Evolutionary conservation across 2,888 invertebrate genomes (phyloP), one percentile per base, ranked within the genome.

Genomic region (Mechanitis messenoides): DNA sequence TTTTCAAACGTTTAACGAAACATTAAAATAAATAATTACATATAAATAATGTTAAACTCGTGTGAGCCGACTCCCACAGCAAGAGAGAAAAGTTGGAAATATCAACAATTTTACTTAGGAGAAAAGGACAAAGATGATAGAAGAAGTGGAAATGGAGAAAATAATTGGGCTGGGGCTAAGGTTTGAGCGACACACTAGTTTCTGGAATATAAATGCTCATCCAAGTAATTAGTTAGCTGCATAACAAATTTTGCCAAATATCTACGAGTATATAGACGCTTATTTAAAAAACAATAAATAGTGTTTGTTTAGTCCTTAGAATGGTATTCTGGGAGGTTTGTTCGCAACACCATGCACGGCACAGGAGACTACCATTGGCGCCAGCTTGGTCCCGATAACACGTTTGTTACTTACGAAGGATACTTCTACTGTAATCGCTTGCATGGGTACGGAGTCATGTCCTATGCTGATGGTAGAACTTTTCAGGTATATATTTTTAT

Each of bases 391-490:
- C 66, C 67, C 33, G 75, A 74, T 1, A 80, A 80, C 12, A 64
- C 68, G 0, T 76, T 72, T 54, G 65, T 73, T 28, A 82, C 85
- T 0, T 91, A 91, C 69, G 91, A 91, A 65, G 92, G 92, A 0
- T 63, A 79, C 55, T 91, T 91, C 72, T 92, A 87, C 71, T 82
- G 81, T 64, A 92, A 92, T 68, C 72, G 75, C 53, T 81, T 91
- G 70, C 91, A 92, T 65, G 92, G 92, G 0, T 92, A 92, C 66
- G 91, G 91, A 0, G 74, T 78, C 28, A 82, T 91, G 72, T 91
- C 91, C 0, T 91, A 91, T 69, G 77, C 84, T 2, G 84, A 91
- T 62, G 88, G 89, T n/a, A 74, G 74, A 1, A 78, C 84, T 0
- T 88, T 83, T 62, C 77, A 65, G 55, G 87, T 85, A 64, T 78